Conservation (phyloP, 2,113 vertebrate species). For the Cyprinodon brontotheroides region DNA sequence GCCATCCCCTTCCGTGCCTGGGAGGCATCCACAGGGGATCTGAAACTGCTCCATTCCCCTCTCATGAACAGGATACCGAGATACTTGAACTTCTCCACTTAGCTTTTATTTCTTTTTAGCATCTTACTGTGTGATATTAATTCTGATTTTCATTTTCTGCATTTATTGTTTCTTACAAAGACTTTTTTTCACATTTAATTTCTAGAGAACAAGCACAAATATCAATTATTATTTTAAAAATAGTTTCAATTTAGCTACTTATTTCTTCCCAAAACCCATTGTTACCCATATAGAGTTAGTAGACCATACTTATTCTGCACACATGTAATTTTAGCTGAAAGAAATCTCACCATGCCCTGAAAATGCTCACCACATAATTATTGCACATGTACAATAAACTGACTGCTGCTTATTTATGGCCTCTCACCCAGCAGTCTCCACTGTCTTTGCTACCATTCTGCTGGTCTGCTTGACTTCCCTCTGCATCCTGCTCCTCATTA, state of each 20-base stretch:
- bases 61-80: too few relatives aligned
- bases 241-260: neutral
- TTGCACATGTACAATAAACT: conserved; percentile 50
- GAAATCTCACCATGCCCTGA: conserved; percentile 30
- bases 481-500: conserved; percentile 81
- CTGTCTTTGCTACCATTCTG: conserved; percentile 38
- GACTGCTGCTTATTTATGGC: conserved; percentile 39
- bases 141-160: neutral
- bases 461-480: conserved; percentile 55
- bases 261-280: neutral
- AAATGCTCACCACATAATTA: conserved; percentile 54
- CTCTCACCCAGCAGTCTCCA: conserved; percentile 47
- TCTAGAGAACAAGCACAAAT: neutral
- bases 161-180: too few relatives aligned
- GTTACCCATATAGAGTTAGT: conserved; percentile 5
- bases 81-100: too few relatives aligned
- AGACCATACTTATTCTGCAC: neutral
- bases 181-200: neutral
- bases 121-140: too few relatives aligned
- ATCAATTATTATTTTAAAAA: neutral
- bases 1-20: too few relatives aligned
- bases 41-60: too few relatives aligned
- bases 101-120: too few relatives aligned
- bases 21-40: too few relatives aligned
- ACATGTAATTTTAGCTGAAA: conserved; percentile 37